Base-by-base conservation (phyloP, 2,888 invertebrate genomes). In the Trichogramma dendrolimi region DNA sequence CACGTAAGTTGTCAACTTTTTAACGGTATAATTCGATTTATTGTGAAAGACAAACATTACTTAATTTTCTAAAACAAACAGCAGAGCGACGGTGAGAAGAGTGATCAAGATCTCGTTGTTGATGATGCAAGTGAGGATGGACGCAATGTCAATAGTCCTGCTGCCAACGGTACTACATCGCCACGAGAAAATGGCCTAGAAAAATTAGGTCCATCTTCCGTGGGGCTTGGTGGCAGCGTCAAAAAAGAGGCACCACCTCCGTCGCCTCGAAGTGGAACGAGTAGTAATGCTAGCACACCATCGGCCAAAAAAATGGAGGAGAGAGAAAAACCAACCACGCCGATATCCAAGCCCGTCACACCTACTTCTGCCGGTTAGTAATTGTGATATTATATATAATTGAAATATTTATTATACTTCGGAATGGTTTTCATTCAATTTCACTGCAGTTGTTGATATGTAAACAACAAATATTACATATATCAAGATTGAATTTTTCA, bases 41-140 rank as follows among this genome's bases (percentile, higher is more conserved):
- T 11, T 46, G 55, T 58, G 61, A 14, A 47, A 38, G 11, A 44
- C 46, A 44, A 42, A 44, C 14, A 44, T 55, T 46, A 27, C 46
- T 6, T 53, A 14, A 53, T 53, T 53, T 53, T 53, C 46, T 39
- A 49, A 57, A 48, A 63, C 63, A 75, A 80, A 67, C 80, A 87
- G 87, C 89, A 89, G 74, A 90, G 89, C 77, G 91, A 91, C 78
- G 91, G 89, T 60, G 91, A 91, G 76, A 92, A 92, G 78, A 90
- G 89, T 75, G 93, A 94, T 76, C 91, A 94, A 82, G 95, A 96
- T 77, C 81, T 96, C 71, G 96, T 96, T 65, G 96, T 96, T 40
- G 96, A 96, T 80, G 96, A 93, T 73, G 94, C 94, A 57, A 93
- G 92, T 70, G 94, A 95, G 81, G 94, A 93, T 74, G 66, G 66